Base-by-base conservation (phyloP, 2,888 invertebrate genomes). In the Meloe dianella region DNA sequence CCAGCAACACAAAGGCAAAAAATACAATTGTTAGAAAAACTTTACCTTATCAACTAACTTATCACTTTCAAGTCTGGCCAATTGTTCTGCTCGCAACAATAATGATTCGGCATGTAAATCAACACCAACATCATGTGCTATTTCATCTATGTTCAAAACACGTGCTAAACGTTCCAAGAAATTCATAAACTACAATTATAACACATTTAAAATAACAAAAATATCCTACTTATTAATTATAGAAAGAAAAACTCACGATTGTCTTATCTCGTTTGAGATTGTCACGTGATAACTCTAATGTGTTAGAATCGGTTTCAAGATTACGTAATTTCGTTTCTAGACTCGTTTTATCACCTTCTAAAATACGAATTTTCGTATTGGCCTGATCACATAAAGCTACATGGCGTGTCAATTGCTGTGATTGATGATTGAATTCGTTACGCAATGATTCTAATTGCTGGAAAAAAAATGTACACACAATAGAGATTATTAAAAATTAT, bases 101-200 rank as follows among this genome's bases (percentile, higher is more conserved):
- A 97, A 86, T 59, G 93, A 92, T 78, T 96, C 96, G 0, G 94
- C 91, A 78, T 92, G 92, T 78, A 94, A 86, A 80, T 94, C 94
- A 67, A 93, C 87, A 9, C 93, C 94, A 71, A 93, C 86, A 81
- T 94, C 94, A 77, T 90, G 88, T 29, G 92, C 91, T 77, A 94
- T 89, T 83, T 93, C 92, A 79, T 94, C 93, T 89, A 94, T 91
- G 82, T 92, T 93, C 82, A 97, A 87, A 47, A 92, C 91, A 77
- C 92, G 88, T 71, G 93, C 92, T 70, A 97, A 85, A 65, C 93
- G 89, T 80, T 95, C 94, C 81, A 97, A 85, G 84, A 94, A 95
- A 77, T 91, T 90, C 81, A 92, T 89, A 77, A 94, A 91, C 92
- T 92, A 83, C 76, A 86, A 85, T 61, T 60, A 57, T 60, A 57